Evolutionary conservation across 2,113 vertebrate species (phyloP), one percentile per base, ranked within the genome.

Genomic region (Hystrix cristata): DNA sequence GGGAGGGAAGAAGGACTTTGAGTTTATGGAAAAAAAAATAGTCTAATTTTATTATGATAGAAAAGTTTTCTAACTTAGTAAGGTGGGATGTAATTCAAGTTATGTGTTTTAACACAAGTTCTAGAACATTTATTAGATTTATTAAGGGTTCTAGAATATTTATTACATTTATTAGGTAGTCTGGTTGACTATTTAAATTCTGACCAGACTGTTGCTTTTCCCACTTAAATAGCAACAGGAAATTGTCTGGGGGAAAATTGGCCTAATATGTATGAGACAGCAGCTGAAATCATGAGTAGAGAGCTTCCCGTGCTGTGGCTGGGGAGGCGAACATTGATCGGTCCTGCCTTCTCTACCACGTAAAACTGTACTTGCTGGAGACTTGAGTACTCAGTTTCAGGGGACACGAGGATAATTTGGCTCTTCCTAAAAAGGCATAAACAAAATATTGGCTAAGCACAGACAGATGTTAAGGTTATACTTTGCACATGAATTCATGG

Each of bases 381-480:
- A 98, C 97, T 97, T 97, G 76, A 96, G 1, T 91, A 79, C 95
- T 53, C 96, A 34, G 86, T 98, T 98, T 98, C 97, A 97, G 93
- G 97, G 98, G 97, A 98, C 90, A 31, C 62, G 60, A 71, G 84
- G 97, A 88, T 98, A 95, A 98, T 98, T 97, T 96, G 93, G 87
- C 96, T 96, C 90, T 85, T 98, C 91, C 97, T 97, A 97, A 76
- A 98, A 96, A 91, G 95, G 83, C 97, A 98, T 97, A 97, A 96
- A 97, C 96, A 96, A 97, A 98, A 97, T 92, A 90, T 74, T 96
- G 98, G 93, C 96, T 97, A 96, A 96, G 95, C 92, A 95, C 38
- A 96, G 97, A 91, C 98, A 99, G 98, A 98, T 99, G 98, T 97
- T 98, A 96, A 98, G 97, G 95, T 98, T 98, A 98, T 97, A 97